These are phyloP conservation scores for Turnix velox DNA, from an alignment of 2,113 vertebrate genomes.

Conservation along the genomic window DNA sequence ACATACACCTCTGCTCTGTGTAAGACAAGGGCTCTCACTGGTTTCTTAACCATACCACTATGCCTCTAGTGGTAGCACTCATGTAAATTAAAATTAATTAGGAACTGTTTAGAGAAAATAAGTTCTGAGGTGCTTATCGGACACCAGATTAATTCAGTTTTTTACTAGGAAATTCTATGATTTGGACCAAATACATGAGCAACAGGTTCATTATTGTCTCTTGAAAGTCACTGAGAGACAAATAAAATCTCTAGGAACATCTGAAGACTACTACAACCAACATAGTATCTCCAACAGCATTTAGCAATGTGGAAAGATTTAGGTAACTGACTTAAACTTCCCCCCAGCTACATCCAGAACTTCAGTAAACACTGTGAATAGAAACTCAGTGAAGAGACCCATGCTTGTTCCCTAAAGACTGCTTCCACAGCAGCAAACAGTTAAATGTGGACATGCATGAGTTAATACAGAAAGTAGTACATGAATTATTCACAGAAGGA, in stretches of 20 bases:
- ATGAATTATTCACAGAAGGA: slow-evolving; percentile 6
- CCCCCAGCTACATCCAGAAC: not conserved
- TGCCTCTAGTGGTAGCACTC: not conserved
- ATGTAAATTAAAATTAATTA: not conserved
- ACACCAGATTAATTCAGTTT: not conserved
- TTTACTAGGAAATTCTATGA: not conserved
- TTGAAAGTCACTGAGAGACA: not conserved
- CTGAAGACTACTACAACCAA: not conserved
- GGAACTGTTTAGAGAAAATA: not conserved
- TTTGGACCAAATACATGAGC: not conserved
- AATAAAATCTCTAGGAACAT: not conserved
- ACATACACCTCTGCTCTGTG: not conserved
- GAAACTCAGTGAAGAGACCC: not conserved
- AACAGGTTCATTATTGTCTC: not conserved
- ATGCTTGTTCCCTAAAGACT: not conserved
- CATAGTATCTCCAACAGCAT: not conserved
- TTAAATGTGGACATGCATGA: slow-evolving; percentile 10
- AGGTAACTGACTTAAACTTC: not conserved
- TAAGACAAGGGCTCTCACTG: not conserved
- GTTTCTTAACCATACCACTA: not conserved
- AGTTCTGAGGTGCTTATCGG: not conserved
- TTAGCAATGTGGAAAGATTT: not conserved
- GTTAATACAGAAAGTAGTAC: slow-evolving; percentile 6
- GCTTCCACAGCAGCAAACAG: not conserved
- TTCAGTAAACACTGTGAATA: not conserved